These are phyloP conservation scores for Mesocentrotus franciscanus DNA, from an alignment of 53 echinoderm and acorn worm species.

Conservation along the genomic window DNA sequence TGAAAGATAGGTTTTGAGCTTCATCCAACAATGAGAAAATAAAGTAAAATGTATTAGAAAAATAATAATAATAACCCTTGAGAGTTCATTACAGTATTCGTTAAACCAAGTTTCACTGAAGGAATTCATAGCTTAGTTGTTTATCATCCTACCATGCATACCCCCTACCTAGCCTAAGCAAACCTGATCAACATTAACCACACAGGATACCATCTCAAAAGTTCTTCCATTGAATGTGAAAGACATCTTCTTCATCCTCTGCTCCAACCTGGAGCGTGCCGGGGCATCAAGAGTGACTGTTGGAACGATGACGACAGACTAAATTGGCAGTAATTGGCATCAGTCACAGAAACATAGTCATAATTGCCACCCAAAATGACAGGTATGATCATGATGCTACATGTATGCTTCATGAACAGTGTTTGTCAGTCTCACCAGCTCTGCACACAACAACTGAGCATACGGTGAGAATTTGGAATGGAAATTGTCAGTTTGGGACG, in stretches of 20 bases:
- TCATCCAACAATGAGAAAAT: too few relatives aligned
- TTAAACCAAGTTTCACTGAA: too few relatives aligned
- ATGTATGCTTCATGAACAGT: background rate
- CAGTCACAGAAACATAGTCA: background rate
- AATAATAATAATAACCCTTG: too few relatives aligned
- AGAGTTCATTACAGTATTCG: too few relatives aligned
- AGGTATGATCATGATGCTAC: background rate
- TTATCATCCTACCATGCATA: too few relatives aligned
- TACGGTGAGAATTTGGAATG: background rate
- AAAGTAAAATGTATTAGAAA: too few relatives aligned
- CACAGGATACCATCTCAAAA: background rate
- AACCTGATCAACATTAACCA: background rate
- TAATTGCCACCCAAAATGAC: background rate
- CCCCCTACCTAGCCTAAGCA: too few relatives aligned
- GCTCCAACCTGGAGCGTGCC: background rate
- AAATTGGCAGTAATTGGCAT: conserved; percentile 20
- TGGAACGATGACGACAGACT: background rate
- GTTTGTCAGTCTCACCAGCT: background rate
- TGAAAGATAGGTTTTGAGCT: too few relatives aligned
- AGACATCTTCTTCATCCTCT: background rate
- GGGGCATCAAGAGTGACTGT: background rate
- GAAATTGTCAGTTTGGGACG: background rate
- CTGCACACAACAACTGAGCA: background rate
- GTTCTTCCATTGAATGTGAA: background rate
- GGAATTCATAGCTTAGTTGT: too few relatives aligned